phyloP scores from a whole-genome alignment of 2,888 invertebrate genomes.

The Lithosia quadra region DNA sequence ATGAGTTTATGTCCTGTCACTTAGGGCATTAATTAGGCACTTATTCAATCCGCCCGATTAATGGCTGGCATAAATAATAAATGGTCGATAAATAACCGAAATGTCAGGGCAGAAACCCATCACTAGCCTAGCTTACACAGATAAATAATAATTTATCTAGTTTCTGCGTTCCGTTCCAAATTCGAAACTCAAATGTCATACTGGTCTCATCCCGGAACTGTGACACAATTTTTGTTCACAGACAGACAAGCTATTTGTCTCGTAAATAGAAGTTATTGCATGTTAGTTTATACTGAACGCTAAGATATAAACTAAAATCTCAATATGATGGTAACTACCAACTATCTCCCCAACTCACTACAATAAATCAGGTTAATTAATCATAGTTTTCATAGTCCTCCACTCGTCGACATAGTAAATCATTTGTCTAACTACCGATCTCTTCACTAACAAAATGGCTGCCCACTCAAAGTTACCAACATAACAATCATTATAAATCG shows the following conservation, averaged over 20 bases:
- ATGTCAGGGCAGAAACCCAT: too few relatives aligned
- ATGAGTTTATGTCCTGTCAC: too few relatives aligned
- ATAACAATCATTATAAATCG: conserved; percentile 73
- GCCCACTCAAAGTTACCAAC: conserved; percentile 68
- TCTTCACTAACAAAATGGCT: conserved; percentile 75
- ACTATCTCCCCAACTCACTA: conserved; percentile 56
- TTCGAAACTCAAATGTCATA: too few relatives aligned
- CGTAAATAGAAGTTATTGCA: background rate
- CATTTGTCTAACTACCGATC: conserved; percentile 74
- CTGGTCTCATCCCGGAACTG: too few relatives aligned
- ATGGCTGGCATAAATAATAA: too few relatives aligned
- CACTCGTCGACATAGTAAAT: conserved; percentile 70
- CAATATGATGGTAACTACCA: conserved; percentile 49
- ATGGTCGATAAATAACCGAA: too few relatives aligned
- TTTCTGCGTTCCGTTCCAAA: too few relatives aligned
- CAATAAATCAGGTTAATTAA: conserved; percentile 65
- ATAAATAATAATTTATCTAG: too few relatives aligned
- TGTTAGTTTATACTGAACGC: conserved; percentile 19
- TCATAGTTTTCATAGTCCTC: conserved; percentile 67
- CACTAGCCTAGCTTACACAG: too few relatives aligned
- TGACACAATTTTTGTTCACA: background rate
- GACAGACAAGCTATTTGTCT: too few relatives aligned
- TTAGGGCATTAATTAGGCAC: too few relatives aligned
- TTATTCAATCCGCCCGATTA: too few relatives aligned
- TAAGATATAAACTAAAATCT: conserved; percentile 37